Percentiles rank a stretch among this genome's conserved stretches.
phyloP scores from a whole-genome alignment of 2,888 invertebrate species.

The Eilema sororculum region DNA sequence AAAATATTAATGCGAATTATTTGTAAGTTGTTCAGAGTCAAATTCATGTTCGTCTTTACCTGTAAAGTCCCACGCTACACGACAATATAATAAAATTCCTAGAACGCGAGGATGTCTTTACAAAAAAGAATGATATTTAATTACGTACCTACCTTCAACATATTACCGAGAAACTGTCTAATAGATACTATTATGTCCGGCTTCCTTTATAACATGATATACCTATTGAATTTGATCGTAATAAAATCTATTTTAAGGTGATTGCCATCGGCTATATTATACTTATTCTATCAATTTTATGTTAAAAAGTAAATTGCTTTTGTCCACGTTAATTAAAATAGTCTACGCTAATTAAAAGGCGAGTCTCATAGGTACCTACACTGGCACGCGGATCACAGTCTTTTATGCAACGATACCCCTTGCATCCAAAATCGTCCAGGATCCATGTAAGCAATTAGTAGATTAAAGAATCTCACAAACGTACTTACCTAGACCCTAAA shows the following conservation, averaged over 20 bases:
- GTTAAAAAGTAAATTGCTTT: not conserved
- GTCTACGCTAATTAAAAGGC: too few species aligned
- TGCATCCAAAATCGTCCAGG: too few species aligned
- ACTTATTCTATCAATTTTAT: not conserved
- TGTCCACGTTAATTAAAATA: too few species aligned
- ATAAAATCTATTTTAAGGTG: not conserved
- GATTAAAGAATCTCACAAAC: too few species aligned
- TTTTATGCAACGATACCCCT: too few species aligned
- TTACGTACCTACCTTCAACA: not conserved
- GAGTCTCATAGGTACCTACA: too few species aligned
- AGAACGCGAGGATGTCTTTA: not conserved
- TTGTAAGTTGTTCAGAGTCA: too few species aligned
- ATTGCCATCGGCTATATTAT: not conserved
- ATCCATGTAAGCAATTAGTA: too few species aligned
- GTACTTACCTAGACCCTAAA: too few species aligned
- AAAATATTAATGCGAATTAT: too few species aligned
- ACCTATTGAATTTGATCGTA: not conserved
- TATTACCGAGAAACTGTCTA: not conserved
- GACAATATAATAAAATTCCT: not conserved
- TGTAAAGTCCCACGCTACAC: not conserved
- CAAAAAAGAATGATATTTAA: not conserved
- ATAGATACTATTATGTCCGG: not conserved
- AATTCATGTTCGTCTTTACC: not conserved
- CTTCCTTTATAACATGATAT: not conserved
- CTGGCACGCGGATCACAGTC: too few species aligned